A percentile compares a stretch with the other conserved stretches of the same genome.
Conservation (phyloP, 2,888 invertebrate genomes). For the Dione juno region DNA sequence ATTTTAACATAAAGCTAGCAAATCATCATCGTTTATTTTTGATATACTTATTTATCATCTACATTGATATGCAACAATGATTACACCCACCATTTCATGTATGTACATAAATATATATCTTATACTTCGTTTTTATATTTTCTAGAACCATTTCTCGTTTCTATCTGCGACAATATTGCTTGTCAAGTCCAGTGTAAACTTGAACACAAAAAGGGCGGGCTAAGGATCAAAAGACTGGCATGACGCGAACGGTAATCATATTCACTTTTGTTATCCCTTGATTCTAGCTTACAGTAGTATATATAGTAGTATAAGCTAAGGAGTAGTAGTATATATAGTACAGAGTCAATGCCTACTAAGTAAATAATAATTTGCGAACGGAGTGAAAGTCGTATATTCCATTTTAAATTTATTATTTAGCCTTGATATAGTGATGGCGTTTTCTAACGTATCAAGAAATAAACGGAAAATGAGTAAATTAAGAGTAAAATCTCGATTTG, state of each 20-base stretch:
- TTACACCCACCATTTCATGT: too few relatives aligned
- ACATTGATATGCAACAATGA: not conserved
- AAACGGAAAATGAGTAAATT: too few relatives aligned
- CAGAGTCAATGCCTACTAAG: slow-evolving; percentile 3
- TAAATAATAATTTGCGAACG: slow-evolving; percentile 4
- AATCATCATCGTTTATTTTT: not conserved
- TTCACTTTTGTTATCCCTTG: slow-evolving; percentile 31
- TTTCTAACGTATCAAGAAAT: too few relatives aligned
- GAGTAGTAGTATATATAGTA: too few relatives aligned
- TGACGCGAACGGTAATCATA: slow-evolving; percentile 38
- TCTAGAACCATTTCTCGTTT: slow-evolving; percentile 2
- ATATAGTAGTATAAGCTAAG: slow-evolving; percentile 8
- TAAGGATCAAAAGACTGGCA: slow-evolving; percentile 35
- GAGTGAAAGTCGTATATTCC: not conserved
- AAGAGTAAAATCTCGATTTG: too few relatives aligned
- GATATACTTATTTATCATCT: not conserved
- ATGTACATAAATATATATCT: not conserved
- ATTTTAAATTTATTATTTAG: not conserved
- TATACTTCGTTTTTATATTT: not conserved
- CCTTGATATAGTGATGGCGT: too few relatives aligned
- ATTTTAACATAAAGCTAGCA: not conserved
- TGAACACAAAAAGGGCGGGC: slow-evolving; percentile 72
- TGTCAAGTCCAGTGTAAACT: not conserved
- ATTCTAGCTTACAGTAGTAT: slow-evolving; percentile 7
- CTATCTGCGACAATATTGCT: slow-evolving; percentile 22